Evolutionary conservation across 1,140 invertebrate species (phyloP), one percentile per base, ranked within the genome.

Genomic region (Venturia canescens): DNA sequence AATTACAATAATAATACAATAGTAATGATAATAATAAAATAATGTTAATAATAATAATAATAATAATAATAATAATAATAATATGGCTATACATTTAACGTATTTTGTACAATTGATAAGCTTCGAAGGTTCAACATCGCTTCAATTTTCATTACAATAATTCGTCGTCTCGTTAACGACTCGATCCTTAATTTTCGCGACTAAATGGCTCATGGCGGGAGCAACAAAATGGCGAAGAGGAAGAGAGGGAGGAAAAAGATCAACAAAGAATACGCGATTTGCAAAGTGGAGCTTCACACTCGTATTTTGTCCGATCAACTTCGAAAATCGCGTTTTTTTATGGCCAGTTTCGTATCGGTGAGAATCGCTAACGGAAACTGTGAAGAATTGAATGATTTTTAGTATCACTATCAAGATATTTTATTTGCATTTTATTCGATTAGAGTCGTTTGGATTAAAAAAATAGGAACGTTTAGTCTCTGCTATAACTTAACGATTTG

Each of bases 81-180:
- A 34, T 34, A 34, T 79, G 63, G 75, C 83, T 86, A 86, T 87
- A 86, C 84, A 86, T 86, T 85, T 87, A 88, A 88, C 79, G 75
- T 70, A 83, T 85, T 89, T 88, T 89, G 86, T 89, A 89, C 88
- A 89, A 82, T 87, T 67, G 70, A 83, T 88, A 89, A 87, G 85
- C 85, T 89, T 88, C 87, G 48, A 84, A 86, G 86, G 78, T 86
- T 84, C 60, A 70, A 85, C 82, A 82, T 80, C 70, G 34, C 38
- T 81, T 84, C 60, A 79, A 82, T 81, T 84, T 75, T 63, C 44
- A 70, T 82, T 79, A 78, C 78, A 72, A 78, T 78, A 80, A 71
- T 69, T 75, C 72, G 31, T 80, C 79, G 60, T 76, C 74, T 81
- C 53, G 44, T 72, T 66, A 80, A 66, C 60, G 38, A 63, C 53